A percentile compares a stretch with the other conserved stretches of the same genome.
Conservation (phyloP, 2,888 invertebrate species). For the Limnephilus auricula region DNA sequence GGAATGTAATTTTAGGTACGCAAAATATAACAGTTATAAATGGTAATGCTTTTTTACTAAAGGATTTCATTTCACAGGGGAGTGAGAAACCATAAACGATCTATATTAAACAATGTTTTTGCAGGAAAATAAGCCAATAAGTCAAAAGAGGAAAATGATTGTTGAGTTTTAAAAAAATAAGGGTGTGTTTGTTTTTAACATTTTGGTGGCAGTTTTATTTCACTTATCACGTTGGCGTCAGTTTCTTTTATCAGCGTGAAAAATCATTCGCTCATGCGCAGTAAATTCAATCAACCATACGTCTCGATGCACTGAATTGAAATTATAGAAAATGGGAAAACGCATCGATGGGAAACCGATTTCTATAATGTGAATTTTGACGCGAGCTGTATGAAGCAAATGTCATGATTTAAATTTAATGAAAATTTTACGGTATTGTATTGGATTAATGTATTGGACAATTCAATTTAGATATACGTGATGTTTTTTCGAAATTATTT, state of each 20-base stretch:
- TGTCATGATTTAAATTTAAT: conserved; percentile 5
- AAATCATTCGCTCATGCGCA: conserved; percentile 22
- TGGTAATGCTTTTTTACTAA: background rate
- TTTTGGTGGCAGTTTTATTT: background rate
- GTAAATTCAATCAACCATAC: conserved; percentile 23
- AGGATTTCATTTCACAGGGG: background rate
- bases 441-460: background rate
- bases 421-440: background rate
- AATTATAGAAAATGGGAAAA: conserved; percentile 13
- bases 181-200: background rate
- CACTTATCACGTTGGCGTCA: background rate
- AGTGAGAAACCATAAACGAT: background rate
- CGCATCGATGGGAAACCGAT: conserved; percentile 22
- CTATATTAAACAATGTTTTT: background rate
- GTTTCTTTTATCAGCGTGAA: conserved; percentile 7
- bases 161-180: background rate
- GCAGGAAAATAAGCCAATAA: background rate
- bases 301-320: conserved; percentile 35
- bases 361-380: conserved; percentile 26
- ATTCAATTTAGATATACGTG: background rate
- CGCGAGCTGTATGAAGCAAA: background rate
- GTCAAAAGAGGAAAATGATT: background rate
- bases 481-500: background rate
- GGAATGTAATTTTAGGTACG: background rate
- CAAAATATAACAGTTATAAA: background rate